Conservation (phyloP, 2,888 invertebrate genomes). For the Pristionchus entomophagus region DNA sequence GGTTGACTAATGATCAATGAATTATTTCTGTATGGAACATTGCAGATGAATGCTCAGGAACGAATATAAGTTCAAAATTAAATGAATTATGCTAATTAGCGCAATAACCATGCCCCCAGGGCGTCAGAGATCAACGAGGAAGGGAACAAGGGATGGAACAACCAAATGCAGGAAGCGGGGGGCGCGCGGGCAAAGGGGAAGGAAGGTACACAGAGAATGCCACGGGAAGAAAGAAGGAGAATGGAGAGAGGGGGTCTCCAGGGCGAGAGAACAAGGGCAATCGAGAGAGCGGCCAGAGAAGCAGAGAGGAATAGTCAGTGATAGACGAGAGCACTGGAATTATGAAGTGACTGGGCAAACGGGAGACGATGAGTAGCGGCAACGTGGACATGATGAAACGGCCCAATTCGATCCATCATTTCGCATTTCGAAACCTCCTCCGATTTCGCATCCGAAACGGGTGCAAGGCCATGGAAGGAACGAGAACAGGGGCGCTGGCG, state of each 20-base stretch:
- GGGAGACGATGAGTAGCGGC: constrained; percentile 20
- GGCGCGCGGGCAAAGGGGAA: constrained; percentile 1
- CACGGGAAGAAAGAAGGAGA: neutral
- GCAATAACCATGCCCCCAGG: neutral
- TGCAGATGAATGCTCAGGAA: too few species aligned
- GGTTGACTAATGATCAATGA: too few species aligned
- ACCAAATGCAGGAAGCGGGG: constrained; percentile 32
- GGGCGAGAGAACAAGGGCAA: neutral
- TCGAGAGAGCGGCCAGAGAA: constrained; percentile 32
- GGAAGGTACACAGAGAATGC: constrained; percentile 41
- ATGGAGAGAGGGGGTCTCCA: neutral
- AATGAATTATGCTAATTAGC: too few species aligned
- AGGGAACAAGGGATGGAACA: constrained; percentile 22
- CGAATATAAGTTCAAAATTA: too few species aligned
- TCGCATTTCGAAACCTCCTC: neutral
- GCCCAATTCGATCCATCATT: neutral
- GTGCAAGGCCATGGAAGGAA: constrained; percentile 9
- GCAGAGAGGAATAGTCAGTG: constrained; percentile 4
- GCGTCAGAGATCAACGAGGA: constrained; percentile 23
- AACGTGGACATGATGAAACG: neutral
- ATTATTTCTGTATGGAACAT: too few species aligned
- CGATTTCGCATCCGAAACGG: neutral
- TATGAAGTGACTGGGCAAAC: constrained; percentile 39
- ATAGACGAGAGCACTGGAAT: constrained; percentile 20
- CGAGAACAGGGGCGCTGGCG: too few species aligned